Conservation (phyloP, 2,797 vertebrate species). For the Sebastes trivittatus region DNA sequence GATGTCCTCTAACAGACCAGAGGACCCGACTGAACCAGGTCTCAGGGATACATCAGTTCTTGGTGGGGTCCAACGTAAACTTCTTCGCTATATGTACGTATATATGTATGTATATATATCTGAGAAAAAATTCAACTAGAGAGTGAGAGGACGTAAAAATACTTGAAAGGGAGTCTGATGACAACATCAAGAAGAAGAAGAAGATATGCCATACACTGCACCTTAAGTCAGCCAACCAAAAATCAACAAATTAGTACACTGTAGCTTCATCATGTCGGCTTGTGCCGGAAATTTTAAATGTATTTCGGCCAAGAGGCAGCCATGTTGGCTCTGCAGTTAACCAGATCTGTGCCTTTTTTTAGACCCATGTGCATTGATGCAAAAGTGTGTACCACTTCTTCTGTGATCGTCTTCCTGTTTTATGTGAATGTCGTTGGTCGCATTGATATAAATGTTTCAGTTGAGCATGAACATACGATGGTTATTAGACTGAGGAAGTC, state of each 20-base stretch:
- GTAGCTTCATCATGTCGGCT: not conserved
- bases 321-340: not conserved
- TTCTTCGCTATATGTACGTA: not conserved
- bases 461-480: too few species aligned
- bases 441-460: too few species aligned
- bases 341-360: not conserved
- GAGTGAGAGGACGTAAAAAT: not conserved
- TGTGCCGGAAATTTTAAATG: not conserved
- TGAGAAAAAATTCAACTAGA: not conserved
- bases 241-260: not conserved
- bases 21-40: not conserved
- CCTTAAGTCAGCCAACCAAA: not conserved
- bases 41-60: not conserved
- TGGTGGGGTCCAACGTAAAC: not conserved
- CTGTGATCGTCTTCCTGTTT: too few species aligned
- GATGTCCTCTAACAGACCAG: not conserved
- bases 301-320: not conserved
- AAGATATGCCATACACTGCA: not conserved
- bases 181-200: not conserved
- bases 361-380: not conserved
- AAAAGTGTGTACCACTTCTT: too few species aligned
- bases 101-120: not conserved
- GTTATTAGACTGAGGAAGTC: too few species aligned
- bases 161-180: not conserved
- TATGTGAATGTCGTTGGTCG: not conserved